A percentile compares a stretch with the other conserved stretches of the same genome.
Evolutionary conservation across 2,113 vertebrate genomes (phyloP).

Genomic region (Oreochromis aureus): DNA sequence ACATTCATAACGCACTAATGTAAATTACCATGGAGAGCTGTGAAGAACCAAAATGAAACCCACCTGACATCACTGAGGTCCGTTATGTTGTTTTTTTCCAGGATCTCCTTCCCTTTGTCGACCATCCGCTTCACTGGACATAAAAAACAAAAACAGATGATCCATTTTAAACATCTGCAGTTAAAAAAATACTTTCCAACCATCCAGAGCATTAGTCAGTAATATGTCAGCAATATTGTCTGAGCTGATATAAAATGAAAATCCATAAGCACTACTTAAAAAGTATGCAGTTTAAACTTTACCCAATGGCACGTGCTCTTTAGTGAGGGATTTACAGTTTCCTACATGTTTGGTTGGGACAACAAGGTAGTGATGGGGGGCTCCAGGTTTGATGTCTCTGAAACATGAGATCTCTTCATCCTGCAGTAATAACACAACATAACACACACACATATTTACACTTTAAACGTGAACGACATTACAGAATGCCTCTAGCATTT

Average conservation of each 20-base stretch:
- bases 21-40: neutral
- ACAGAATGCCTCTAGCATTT: neutral
- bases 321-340: constrained; percentile 84
- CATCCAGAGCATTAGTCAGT: neutral
- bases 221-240: neutral
- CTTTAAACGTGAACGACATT: neutral
- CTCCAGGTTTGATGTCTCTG: constrained; percentile 86
- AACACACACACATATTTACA: neutral
- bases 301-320: constrained; percentile 82
- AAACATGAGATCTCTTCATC: constrained; percentile 90
- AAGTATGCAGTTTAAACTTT: neutral
- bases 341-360: constrained; percentile 87
- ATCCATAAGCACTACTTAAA: neutral
- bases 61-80: constrained; percentile 88
- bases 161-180: neutral
- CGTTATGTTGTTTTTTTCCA: constrained; percentile 80
- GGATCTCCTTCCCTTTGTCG: constrained; percentile 81
- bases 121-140: constrained; percentile 85
- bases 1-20: neutral
- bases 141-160: neutral
- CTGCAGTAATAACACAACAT: constrained; percentile 40
- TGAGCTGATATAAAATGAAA: neutral
- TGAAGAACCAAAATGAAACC: neutral
- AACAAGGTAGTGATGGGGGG: constrained; percentile 90
- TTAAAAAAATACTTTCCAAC: neutral